Percentiles rank a stretch among this genome's conserved stretches.
phyloP scores from a whole-genome alignment of 2,888 invertebrate species.

The Mesorhabditis spiculigera region DNA sequence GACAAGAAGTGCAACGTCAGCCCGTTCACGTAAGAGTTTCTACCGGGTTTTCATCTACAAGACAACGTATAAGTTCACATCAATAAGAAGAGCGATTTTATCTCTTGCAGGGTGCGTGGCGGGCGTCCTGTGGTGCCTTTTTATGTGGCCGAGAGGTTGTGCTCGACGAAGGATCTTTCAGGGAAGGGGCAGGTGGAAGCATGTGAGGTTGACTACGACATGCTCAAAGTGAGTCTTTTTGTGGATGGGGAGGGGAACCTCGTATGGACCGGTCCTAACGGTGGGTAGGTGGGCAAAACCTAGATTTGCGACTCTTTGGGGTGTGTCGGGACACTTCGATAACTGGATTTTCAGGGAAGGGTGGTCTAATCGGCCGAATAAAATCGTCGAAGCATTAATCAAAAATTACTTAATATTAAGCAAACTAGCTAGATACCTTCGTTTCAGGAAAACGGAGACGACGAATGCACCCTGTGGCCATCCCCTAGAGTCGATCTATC shows the following conservation, averaged over 20 bases:
- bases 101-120: slow-evolving; percentile 42
- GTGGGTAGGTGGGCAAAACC: too few species aligned
- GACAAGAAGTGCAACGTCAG: slow-evolving; percentile 48
- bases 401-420: too few species aligned
- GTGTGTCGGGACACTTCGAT: too few species aligned
- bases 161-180: slow-evolving; percentile 42
- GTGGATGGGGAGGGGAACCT: too few species aligned
- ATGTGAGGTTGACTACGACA: slow-evolving; percentile 51
- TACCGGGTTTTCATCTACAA: not conserved
- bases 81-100: not conserved
- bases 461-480: slow-evolving; percentile 54
- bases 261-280: too few species aligned
- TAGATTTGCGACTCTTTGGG: too few species aligned
- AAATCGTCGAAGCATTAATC: too few species aligned
- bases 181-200: slow-evolving; percentile 49
- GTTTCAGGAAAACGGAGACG: slow-evolving; percentile 43
- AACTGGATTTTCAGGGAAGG: too few species aligned
- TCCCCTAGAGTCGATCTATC: slow-evolving; percentile 44
- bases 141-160: slow-evolving; percentile 55
- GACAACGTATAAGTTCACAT: not conserved
- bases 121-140: slow-evolving; percentile 54
- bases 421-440: too few species aligned
- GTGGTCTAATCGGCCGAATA: too few species aligned
- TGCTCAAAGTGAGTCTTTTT: slow-evolving; percentile 26
- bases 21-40: slow-evolving; percentile 46